These are phyloP conservation scores for Pachypsylla venusta DNA, from an alignment of 1,140 invertebrate species.

Conservation along the genomic window DNA sequence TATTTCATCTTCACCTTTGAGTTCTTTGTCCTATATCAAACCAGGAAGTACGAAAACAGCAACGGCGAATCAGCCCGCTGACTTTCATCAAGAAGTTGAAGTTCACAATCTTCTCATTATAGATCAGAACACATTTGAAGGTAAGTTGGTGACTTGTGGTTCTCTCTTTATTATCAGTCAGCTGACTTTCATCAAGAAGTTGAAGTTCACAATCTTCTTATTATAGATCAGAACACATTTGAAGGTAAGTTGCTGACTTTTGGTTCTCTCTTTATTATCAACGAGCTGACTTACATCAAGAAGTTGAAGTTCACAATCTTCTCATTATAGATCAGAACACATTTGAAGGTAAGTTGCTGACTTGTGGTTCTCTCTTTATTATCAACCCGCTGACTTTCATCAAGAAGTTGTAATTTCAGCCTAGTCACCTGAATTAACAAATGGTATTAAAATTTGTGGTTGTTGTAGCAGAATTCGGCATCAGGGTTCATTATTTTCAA, in stretches of 20 bases:
- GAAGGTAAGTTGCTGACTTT: constrained; percentile 39
- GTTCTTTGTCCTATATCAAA: constrained; percentile 31
- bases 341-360: constrained; percentile 52
- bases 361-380: too few species aligned
- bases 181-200: constrained; percentile 64
- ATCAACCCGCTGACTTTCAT: not conserved
- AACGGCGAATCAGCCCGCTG: constrained; percentile 31
- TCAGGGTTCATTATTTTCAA: too few species aligned
- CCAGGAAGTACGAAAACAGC: constrained; percentile 24
- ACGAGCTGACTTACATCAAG: constrained; percentile 51
- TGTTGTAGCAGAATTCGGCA: too few species aligned
- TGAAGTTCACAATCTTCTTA: constrained; percentile 79
- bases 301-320: constrained; percentile 84
- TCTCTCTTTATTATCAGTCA: constrained; percentile 24
- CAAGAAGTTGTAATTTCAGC: not conserved
- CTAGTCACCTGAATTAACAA: not conserved
- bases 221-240: constrained; percentile 95
- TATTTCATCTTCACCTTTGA: constrained; percentile 34
- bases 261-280: constrained; percentile 17
- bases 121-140: constrained; percentile 94
- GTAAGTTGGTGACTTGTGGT: constrained; percentile 24
- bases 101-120: constrained; percentile 83
- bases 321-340: constrained; percentile 93
- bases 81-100: constrained; percentile 73
- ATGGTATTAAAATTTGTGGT: too few species aligned